phyloP scores from a whole-genome alignment of 2,797 vertebrate genomes.

The Pseudochromis fuscus region DNA sequence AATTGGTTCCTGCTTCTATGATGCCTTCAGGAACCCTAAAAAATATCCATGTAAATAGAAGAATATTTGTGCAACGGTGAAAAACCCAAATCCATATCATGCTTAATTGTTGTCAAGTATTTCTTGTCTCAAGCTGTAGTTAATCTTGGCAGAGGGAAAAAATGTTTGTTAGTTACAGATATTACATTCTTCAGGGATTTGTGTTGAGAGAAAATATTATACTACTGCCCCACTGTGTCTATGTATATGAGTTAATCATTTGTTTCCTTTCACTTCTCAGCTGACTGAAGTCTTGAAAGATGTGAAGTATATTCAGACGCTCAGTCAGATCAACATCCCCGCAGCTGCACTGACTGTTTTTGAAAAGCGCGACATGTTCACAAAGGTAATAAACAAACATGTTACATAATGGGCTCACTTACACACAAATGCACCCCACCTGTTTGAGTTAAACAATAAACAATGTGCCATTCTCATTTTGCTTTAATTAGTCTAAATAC shows the following conservation, averaged over 20 bases:
- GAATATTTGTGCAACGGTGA: not conserved
- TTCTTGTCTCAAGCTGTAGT: not conserved
- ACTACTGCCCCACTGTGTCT: slow-evolving; percentile 10
- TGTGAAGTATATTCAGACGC: slow-evolving; percentile 86
- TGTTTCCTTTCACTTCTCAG: slow-evolving; percentile 70
- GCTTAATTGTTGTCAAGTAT: not conserved
- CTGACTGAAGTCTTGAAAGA: slow-evolving; percentile 87
- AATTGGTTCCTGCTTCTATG: too few species aligned
- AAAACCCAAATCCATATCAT: not conserved
- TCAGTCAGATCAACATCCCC: slow-evolving; percentile 82
- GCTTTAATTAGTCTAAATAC: not conserved
- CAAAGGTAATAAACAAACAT: slow-evolving; percentile 81
- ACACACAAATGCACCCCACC: not conserved
- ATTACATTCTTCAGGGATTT: slow-evolving; percentile 1
- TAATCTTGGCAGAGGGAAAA: not conserved
- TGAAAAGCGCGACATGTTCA: slow-evolving; percentile 84
- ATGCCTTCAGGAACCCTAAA: not conserved
- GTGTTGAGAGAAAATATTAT: slow-evolving; percentile 1
- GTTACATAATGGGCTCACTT: not conserved
- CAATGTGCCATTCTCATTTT: not conserved
- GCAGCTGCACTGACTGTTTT: slow-evolving; percentile 83
- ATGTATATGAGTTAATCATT: slow-evolving; percentile 5
- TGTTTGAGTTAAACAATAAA: slow-evolving; percentile 3
- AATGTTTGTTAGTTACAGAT: not conserved
- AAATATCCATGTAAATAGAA: too few species aligned